Evolutionary conservation across 2,113 vertebrate species (phyloP), one percentile per base, ranked within the genome.

Genomic region (Haplochromis vanheusdeni): DNA sequence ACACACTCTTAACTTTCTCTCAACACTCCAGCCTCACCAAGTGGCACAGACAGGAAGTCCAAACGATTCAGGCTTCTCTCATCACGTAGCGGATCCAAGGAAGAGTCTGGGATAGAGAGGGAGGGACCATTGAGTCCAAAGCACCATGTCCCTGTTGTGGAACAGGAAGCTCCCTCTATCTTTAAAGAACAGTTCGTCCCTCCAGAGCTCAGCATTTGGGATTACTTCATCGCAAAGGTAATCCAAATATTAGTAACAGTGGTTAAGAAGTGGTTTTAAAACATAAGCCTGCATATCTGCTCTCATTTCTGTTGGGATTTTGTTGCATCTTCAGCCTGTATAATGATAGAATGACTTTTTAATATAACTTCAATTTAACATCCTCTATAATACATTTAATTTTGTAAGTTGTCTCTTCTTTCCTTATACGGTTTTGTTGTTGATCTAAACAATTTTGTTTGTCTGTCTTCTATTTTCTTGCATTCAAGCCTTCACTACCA

Each of bases 211-310:
- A 99, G 99, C 93, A 98, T 99, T 94, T 99, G 99, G 99, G 99
- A 99, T 95, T 99, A 98, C 91, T 99, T 99, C 80, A 98, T 99
- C 84, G 96, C 98, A 70, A 99, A 99, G 98, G 99, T 99, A 97
- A 89, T 16, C 35, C 31, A 87, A 42, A 28, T n/a, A 87, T 77
- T 8, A 19, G 6, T 45, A 40, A 13, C 10, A 7, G 28, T 31
- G 23, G 9, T 49, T 47, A 5, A 19, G 45, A 77, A 77, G 26
- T 49, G 9, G 23, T 31, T 77, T 49, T 49, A 77, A 77, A 49
- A 31, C 9, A 17, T 45, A 17, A 6, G 16, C 70, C 42, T 77
- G 45, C 16, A 9, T 45, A 6, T 40, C 14, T 42, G 28, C 31
- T 68, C 11, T 47, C 9, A 21, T 23, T 7, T 35, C 3, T 75